Conservation (phyloP, 2,797 vertebrate genomes). For the Pseudomugil gertrudae region DNA sequence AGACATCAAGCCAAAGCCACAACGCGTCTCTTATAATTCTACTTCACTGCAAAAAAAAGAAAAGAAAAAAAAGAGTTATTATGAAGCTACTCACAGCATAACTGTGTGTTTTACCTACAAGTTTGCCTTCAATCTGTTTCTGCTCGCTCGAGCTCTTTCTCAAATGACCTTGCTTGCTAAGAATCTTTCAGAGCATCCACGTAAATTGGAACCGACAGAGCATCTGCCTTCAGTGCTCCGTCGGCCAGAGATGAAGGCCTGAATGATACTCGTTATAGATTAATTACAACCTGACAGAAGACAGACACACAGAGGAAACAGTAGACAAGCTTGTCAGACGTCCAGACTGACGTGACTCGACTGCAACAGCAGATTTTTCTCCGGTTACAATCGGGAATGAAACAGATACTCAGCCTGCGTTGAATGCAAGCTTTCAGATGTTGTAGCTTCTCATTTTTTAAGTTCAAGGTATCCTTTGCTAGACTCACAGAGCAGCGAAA, state of each 20-base stretch:
- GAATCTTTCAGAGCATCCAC: slow-evolving; percentile 15
- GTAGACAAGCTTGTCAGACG: slow-evolving; percentile 35
- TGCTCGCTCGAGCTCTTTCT: slow-evolving; percentile 15
- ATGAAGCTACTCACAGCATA: slow-evolving; percentile 26
- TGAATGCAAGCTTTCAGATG: slow-evolving; percentile 20
- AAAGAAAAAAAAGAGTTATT: slow-evolving; percentile 18
- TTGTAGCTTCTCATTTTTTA: slow-evolving; percentile 14
- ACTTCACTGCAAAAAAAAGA: slow-evolving; percentile 47
- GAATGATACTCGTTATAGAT: slow-evolving; percentile 55
- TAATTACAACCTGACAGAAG: slow-evolving; percentile 64
- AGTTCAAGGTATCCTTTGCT: slow-evolving; percentile 40
- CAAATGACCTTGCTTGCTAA: slow-evolving; percentile 40
- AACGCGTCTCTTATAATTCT: slow-evolving; percentile 23
- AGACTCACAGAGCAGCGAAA: slow-evolving; percentile 58
- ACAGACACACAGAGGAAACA: slow-evolving; percentile 41
- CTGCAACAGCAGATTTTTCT: slow-evolving; percentile 24
- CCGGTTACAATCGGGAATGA: slow-evolving; percentile 13
- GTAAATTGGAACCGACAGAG: slow-evolving; percentile 60
- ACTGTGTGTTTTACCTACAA: slow-evolving; percentile 14
- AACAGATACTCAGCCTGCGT: slow-evolving; percentile 20
- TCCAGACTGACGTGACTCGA: slow-evolving; percentile 19
- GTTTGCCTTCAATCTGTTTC: slow-evolving; percentile 20
- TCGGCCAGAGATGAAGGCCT: slow-evolving; percentile 49
- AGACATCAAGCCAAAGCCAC: slow-evolving; percentile 31
- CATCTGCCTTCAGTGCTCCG: slow-evolving; percentile 44